Evolutionary conservation across 1,140 invertebrate genomes (phyloP), one percentile per base, ranked within the genome.

Genomic region (Nymphalis io): DNA sequence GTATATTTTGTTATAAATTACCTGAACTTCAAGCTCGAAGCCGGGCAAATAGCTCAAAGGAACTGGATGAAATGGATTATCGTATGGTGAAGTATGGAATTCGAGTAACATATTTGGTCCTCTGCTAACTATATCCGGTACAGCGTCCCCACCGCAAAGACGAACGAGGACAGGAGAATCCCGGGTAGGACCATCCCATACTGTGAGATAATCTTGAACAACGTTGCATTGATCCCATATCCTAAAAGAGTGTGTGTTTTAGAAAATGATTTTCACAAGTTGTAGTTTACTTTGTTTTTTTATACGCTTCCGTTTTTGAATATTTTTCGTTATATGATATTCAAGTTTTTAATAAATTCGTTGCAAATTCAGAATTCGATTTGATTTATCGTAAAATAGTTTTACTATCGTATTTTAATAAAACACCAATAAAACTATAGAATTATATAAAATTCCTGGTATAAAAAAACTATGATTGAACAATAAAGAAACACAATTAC

Each of bases 201-300:
- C 95, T 20, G 96, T 96, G 68, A 96, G 88, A 83, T 96, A 96
- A 89, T 96, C 96, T 84, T 96, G 95, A 23, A 96, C 95, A 67
- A 95, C 93, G 84, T 96, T 96, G 83, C 95, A 96, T 84, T 96
- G 94, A 91, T 96, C 95, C 95, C 95, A 96, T 18, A 96, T 95
- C 85, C 95, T 96, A 83, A 33, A 62, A 59, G 1, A 68, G 16
- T 44, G 8, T 53, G 15, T 15, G 2, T 16, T 46, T 11, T 0
- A 40, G 10, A 11, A 0, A n/a, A n/a, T n/a, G 11, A 40, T 10
- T 8, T 40, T 15, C 11, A 40, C 23, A 27, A 27, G 5, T 27
- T 3, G 3, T 27, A 33, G 10, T 33, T 33, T 33, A 33, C 27
- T 33, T 4, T 27, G 5, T 27, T 3, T 27, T 27, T 27, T 27